Base-by-base conservation (phyloP, 2,888 invertebrate species). In the Pollenia griseotomentosa region DNA sequence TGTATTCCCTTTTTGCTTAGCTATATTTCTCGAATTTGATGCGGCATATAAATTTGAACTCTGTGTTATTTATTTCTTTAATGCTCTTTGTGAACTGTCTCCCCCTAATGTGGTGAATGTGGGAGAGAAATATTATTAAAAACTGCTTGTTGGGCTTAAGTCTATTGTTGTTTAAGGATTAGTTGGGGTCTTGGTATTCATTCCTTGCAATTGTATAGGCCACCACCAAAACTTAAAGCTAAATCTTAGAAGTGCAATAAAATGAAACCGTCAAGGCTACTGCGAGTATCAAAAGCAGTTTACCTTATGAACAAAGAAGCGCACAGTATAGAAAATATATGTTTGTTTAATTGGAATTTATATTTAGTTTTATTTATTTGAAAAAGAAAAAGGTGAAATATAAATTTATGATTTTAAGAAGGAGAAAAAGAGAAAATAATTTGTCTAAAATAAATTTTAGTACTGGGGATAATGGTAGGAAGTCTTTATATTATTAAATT, bases 201-300 rank as follows among this genome's bases (percentile, higher is more conserved):
- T 33, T 5, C 33, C 33, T 33, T 33, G 33, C 5, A 33, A 33
- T 33, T 33, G 33, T 33, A 33, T 33, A 33, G 33, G 33, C 33
- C 33, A 33, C 66, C 44, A 78, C 61, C 23, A 66, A 78, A 82
- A 82, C 61, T 78, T 73, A 82, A 86, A 68, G 66, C 78, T 57
- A 63, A 73, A 68, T 78, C 82, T 78, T 78, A 61, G 61, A 83
- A 83, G 48, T 83, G 86, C 79, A 80, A 83, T 86, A 86, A 86
- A 83, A 83, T 83, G 79, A 83, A 83, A 83, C 74, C 63, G 79
- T 75, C 79, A 79, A 83, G 74, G 79, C 66, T 86, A 86, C 75
- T 74, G 44, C 12, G 51, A 82, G 12, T 65, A 46, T 59, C 42
- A 66, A 71, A 48, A 40, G 51, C 46, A 42, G 19, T 65, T 42